Base-by-base conservation (phyloP, 2,113 vertebrate genomes). In the Eulacestoma nigropectus region DNA sequence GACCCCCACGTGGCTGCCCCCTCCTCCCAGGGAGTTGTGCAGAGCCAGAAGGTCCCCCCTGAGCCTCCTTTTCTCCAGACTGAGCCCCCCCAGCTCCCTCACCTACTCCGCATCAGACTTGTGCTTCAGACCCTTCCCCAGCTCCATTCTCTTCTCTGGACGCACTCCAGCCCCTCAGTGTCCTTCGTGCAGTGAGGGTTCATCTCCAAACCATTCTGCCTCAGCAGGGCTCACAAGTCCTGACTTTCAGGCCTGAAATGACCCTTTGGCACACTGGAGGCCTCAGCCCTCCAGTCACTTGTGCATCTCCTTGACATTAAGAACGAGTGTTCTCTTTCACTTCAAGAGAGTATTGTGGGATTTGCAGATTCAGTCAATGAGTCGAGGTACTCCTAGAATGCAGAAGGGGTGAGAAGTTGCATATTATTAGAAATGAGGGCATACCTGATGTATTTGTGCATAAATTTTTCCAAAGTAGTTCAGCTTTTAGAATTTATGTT, bases 1-100 rank as follows among this genome's bases (percentile, higher is more conserved):
- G 0, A 44, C 12, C 4, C 13, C 7, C 6, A 7, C 33, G 21
- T 1, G 3, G 12, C 37, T 73, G 42, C 2, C 5, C 16, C 7
- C 25, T 82, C 16, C 39, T 67, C 23, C 44, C 52, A 46, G 37
- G 57, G 59, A 59, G 8, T 20, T 65, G 33, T 44, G 46, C 1
- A 77, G 74, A 49, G 27, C 19, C 14, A 73, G 5, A 57, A 33
- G 42, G 27, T 23, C 4, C 18, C 26, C 18, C 22, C 44, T 23
- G 59, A 73, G 37, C 37, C 22, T 65, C 27, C 6, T 57, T 29
- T 65, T 13, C 18, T 44, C 32, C 41, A 72, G 16, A 11, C 21
- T 63, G 25, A 72, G 56, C 30, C 13, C 20, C 17, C 3, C 7
- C 14, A 52, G 33, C 33, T 33, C 46, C 8, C 16, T 55, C 57